A percentile compares a stretch with the other conserved stretches of the same genome.
Conservation (phyloP, 1,140 invertebrate genomes). For the Macrosteles quadrilineatus region DNA sequence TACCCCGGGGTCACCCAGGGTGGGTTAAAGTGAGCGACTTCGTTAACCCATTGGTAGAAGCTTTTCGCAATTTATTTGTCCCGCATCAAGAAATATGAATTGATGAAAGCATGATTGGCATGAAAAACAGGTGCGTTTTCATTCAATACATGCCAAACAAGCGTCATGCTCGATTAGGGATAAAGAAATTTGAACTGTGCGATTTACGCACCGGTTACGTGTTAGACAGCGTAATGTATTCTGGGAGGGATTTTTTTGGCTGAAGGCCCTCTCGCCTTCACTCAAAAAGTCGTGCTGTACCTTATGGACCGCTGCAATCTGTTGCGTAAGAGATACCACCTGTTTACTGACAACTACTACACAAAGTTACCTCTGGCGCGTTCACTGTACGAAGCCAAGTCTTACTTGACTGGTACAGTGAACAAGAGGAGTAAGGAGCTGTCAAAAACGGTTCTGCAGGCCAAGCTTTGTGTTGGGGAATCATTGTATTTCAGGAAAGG, state of each 20-base stretch:
- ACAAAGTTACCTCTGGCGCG: not conserved
- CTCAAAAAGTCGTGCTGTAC: not conserved
- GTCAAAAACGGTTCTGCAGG: not conserved
- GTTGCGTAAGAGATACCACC: not conserved
- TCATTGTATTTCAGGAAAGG: not conserved
- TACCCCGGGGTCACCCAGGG: not conserved
- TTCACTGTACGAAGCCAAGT: not conserved
- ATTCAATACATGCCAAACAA: too few relatives aligned
- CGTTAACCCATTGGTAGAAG: not conserved
- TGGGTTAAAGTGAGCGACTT: not conserved
- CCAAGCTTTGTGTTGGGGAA: too few relatives aligned
- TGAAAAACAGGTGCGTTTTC: not conserved
- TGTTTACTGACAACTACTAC: not conserved
- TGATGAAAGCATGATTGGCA: too few relatives aligned
- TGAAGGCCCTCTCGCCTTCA: not conserved
- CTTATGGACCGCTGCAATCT: not conserved
- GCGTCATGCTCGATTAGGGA: too few relatives aligned
- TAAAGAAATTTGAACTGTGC: slow-evolving; percentile 6
- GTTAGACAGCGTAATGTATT: not conserved
- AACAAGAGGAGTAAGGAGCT: not conserved
- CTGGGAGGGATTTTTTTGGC: not conserved
- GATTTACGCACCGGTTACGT: not conserved
- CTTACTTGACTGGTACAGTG: not conserved
- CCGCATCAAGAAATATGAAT: not conserved
- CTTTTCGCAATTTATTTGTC: not conserved